Base-by-base conservation (phyloP, 2,113 vertebrate species). In the Mormyrus iriodes region DNA sequence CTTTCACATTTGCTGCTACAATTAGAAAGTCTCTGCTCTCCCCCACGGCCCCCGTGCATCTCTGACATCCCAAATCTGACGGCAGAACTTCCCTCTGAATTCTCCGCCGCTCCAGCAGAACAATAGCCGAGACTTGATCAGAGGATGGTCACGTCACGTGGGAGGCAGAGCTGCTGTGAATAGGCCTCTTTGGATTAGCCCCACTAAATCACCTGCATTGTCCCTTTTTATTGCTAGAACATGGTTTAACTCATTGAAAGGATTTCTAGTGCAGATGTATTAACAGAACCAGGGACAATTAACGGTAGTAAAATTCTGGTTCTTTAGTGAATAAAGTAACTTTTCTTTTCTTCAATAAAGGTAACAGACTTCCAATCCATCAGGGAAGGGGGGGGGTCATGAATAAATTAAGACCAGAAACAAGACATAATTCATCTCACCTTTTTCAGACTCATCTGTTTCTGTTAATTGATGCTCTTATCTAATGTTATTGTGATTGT, bases 401-500 rank as follows among this genome's bases (percentile, higher is more conserved):
- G 31, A 79, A 79, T 79, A 79, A 79, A 79, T 42, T 79, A 79
- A 79, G 35, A 42, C 73, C 73, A 79, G 15, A 79, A 79, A 79
- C 31, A 42, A 76, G 69, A 31, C 27, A 39, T 7, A 76, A 79
- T 79, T 79, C 35, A 79, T 79, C 19, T 35, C 73, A 79, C 73
- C 35, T 42, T 79, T 79, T 79, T 79, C 73, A 79, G 13, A 79
- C 13, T 79, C 73, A 79, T 79, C 73, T 79, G 35, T 79, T 79
- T 79, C 35, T 79, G 31, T 79, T 79, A 79, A 79, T 79, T 79
- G 73, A 79, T 42, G 73, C 35, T 35, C 73, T 79, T 79, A 79
- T 79, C 73, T 79, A 79, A 39, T 39, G 73, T 79, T 79, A 79
- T 79, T 79, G n/a, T 79, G 31, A 79, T 79, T 79, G 73, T 79